Evolutionary conservation across 1,140 invertebrate species (phyloP), one percentile per base, ranked within the genome.

Genomic region (Macrostomum lignano): DNA sequence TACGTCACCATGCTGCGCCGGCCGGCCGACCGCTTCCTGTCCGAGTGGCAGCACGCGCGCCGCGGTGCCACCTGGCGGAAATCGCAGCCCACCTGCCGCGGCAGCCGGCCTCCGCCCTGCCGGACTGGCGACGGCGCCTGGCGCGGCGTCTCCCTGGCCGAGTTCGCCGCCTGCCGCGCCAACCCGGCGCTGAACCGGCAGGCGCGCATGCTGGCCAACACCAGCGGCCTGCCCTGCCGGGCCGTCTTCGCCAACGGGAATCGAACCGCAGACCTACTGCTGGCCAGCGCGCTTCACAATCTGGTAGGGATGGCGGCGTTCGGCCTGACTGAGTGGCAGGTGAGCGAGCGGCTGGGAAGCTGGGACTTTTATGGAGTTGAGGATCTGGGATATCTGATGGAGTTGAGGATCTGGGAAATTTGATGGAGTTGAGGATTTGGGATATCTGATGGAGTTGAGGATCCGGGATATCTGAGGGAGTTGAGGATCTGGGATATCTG

Each of bases 181-280:
- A 96, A 96, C 67, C 61, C 94, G 44, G 88, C 82, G 9, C 70
- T 70, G 43, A 94, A 98, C 60, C 65, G 86, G 36, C 84, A 94
- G 61, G 93, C 86, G 1, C 63, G 88, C 43, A 98, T 98, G 88
- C 54, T 96, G 38, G 77, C 84, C 3, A 47, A 57, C 39, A 60
- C 94, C 38, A 73, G 73, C 34, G 63, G 88, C 26, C 71, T 94
- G 13, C 78, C 81, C 33, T 96, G 88, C 58, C 94, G 96, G 60
- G 81, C 86, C 55, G 70, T 65, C 22, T 70, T 69, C 13, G 66
- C 72, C 25, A 72, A 44, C 62, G 19, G 30, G 45, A 9, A 53
- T 59, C 25, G 52, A 62, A 21, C 73, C 29, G 70, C 82, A 49
- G 58, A 67, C 30, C 67, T 79, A 23, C 70, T 93, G 63, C 60